Conservation (phyloP, 2,888 invertebrate genomes). For the Lithophane leautieri region DNA sequence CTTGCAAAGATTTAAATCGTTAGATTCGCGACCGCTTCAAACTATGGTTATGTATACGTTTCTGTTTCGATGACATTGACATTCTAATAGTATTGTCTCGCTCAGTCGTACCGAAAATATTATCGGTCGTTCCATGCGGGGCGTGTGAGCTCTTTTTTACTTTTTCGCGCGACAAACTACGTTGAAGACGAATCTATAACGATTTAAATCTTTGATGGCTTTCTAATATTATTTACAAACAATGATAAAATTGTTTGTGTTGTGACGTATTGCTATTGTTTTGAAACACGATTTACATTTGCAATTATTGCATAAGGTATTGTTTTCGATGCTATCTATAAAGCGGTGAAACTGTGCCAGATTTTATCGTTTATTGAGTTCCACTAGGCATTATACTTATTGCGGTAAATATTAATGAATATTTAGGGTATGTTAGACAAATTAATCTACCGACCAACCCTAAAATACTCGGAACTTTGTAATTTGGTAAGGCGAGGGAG, state of each 20-base stretch:
- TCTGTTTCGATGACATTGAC: not conserved
- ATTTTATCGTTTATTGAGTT: constrained; percentile 14
- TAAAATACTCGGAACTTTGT: not conserved
- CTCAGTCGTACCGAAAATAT: not conserved
- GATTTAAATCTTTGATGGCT: not conserved
- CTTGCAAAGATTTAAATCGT: not conserved
- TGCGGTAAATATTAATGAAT: not conserved
- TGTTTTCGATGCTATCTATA: constrained; percentile 30
- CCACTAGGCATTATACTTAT: constrained; percentile 10
- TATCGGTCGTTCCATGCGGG: not conserved
- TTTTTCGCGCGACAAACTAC: not conserved
- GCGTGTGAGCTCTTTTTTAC: not conserved
- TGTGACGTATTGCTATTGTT: constrained; percentile 58
- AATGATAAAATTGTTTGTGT: constrained; percentile 17
- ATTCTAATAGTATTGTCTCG: not conserved
- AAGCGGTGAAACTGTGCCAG: constrained; percentile 40
- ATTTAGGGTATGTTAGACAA: not conserved
- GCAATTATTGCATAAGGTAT: constrained; percentile 34
- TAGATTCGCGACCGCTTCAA: not conserved
- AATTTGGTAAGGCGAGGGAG: not conserved
- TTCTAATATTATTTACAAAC: constrained; percentile 6
- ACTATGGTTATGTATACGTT: not conserved
- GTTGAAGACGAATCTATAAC: not conserved
- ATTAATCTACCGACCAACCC: not conserved
- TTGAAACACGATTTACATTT: constrained; percentile 37